These are phyloP conservation scores for Marronus borbonicus DNA, from an alignment of 2,888 invertebrate genomes.

Conservation along the genomic window DNA sequence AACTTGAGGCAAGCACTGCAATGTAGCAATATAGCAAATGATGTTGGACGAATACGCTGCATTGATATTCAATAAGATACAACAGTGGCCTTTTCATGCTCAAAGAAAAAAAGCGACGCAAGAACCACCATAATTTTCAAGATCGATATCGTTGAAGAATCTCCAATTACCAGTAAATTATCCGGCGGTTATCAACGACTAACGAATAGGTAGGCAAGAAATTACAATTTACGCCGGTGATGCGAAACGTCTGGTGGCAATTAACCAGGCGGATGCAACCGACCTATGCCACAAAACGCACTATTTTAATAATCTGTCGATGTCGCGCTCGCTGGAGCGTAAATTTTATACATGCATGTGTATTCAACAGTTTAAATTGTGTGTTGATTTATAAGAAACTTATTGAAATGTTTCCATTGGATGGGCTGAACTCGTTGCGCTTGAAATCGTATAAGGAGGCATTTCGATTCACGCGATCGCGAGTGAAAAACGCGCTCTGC, in stretches of 20 bases:
- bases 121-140: conserved; percentile 30
- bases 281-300: conserved; percentile 35
- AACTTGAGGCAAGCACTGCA: too few species aligned
- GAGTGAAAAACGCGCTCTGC: neutral
- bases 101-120: neutral
- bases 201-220: conserved; percentile 42
- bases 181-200: conserved; percentile 38
- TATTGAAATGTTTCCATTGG: conserved; percentile 19
- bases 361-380: conserved; percentile 29
- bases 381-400: conserved; percentile 24
- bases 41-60: neutral
- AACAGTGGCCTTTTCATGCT: neutral
- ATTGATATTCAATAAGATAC: conserved; percentile 5
- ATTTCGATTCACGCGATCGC: neutral
- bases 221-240: conserved; percentile 37
- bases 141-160: conserved; percentile 37
- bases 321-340: conserved; percentile 28
- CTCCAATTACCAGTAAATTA: conserved; percentile 46
- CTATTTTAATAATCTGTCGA: conserved; percentile 44
- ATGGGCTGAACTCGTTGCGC: neutral
- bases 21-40: too few species aligned
- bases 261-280: conserved; percentile 43
- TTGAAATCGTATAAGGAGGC: neutral
- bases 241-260: conserved; percentile 23
- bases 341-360: conserved; percentile 23